Conservation (phyloP, 2,797 vertebrate species). For the Lepus oiostolus region DNA sequence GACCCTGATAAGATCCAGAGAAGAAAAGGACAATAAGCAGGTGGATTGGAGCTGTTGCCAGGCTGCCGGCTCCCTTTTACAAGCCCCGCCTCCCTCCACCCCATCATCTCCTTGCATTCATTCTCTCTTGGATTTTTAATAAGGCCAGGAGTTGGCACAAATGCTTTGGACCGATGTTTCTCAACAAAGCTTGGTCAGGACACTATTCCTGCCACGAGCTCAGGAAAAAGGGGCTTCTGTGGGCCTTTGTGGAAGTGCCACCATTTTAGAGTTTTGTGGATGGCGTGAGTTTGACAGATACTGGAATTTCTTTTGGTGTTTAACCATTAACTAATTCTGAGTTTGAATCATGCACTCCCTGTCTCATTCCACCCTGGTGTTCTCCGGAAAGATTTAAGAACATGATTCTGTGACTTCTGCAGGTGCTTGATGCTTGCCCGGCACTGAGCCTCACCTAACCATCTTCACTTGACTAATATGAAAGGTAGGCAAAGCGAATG, state of each 20-base stretch:
- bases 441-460: background rate
- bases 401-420: background rate
- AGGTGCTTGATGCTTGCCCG: background rate
- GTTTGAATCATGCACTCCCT: background rate
- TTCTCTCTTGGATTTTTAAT: background rate
- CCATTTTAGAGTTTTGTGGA: background rate
- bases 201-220: background rate
- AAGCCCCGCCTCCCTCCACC: fast-evolving
- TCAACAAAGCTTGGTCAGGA: background rate
- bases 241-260: background rate
- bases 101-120: background rate
- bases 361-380: background rate
- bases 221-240: background rate
- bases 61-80: background rate
- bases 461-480: background rate
- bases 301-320: background rate
- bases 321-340: constrained; percentile 10
- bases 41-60: background rate
- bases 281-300: background rate
- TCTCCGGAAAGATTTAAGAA: background rate
- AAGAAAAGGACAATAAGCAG: background rate
- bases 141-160: background rate
- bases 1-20: background rate
- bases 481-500: background rate
- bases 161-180: background rate